These are phyloP conservation scores for Parascotia fuliginaria DNA, from an alignment of 2,888 invertebrate species.

Conservation along the genomic window DNA sequence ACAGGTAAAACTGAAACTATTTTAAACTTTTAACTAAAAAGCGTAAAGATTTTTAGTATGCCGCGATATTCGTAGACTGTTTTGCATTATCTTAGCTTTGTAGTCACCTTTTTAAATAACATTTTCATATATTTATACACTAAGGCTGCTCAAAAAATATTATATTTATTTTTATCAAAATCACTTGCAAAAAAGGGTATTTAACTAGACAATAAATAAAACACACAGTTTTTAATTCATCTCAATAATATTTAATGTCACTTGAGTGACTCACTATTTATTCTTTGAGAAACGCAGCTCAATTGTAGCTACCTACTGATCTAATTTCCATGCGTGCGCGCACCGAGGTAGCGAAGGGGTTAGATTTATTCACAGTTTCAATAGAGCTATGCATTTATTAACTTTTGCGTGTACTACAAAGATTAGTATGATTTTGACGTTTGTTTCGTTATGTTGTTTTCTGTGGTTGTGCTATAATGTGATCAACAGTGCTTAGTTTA, in stretches of 20 bases:
- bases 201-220: too few species aligned
- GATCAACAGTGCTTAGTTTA: neutral
- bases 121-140: too few species aligned
- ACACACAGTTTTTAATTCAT: too few species aligned
- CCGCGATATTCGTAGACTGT: neutral
- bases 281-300: slow-evolving; percentile 63
- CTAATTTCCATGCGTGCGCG: slow-evolving; percentile 85
- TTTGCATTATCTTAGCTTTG: too few species aligned
- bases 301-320: slow-evolving; percentile 79
- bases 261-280: too few species aligned
- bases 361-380: slow-evolving; percentile 79
- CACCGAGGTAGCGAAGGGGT: slow-evolving; percentile 74
- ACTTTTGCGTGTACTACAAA: slow-evolving; percentile 64
- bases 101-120: too few species aligned
- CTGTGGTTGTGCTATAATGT: slow-evolving; percentile 25
- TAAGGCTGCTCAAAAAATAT: too few species aligned
- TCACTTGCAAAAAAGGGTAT: too few species aligned
- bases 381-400: slow-evolving; percentile 79
- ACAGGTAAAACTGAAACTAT: slow-evolving; percentile 21
- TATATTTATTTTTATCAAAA: too few species aligned
- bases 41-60: neutral
- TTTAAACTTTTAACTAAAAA: neutral
- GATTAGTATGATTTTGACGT: slow-evolving; percentile 78
- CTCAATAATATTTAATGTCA: too few species aligned
- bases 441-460: slow-evolving; percentile 68